These are phyloP conservation scores for Thaumetopoea pityocampa DNA, from an alignment of 1,140 invertebrate genomes.

Conservation along the genomic window DNA sequence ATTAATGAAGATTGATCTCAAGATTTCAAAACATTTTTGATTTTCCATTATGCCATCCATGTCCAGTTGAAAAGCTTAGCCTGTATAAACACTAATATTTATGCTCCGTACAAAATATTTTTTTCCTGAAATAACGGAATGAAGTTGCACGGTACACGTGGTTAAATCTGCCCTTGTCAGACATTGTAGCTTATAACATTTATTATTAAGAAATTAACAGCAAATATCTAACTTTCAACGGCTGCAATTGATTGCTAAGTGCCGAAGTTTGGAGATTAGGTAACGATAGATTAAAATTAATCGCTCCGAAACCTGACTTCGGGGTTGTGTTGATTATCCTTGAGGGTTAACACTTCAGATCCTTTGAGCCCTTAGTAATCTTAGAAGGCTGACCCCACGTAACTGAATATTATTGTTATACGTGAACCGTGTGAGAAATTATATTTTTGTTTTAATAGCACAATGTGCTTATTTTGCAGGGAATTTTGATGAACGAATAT, in stretches of 20 bases:
- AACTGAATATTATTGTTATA: too few relatives aligned
- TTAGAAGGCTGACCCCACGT: background rate
- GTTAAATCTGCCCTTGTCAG: too few relatives aligned
- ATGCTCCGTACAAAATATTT: background rate
- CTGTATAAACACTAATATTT: conserved; percentile 2
- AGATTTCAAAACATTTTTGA: background rate
- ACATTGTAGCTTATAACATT: background rate
- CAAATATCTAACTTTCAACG: conserved; percentile 11
- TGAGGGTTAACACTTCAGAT: conserved; percentile 20
- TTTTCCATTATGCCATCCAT: background rate
- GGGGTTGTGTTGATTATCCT: conserved; percentile 28
- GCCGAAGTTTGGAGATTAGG: conserved; percentile 43
- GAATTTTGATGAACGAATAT: too few relatives aligned
- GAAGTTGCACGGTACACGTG: too few relatives aligned
- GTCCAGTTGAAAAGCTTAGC: conserved; percentile 7
- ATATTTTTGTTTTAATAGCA: too few relatives aligned
- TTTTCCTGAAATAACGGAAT: background rate
- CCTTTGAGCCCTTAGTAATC: conserved; percentile 18
- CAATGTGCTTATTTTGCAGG: too few relatives aligned
- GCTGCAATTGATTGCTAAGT: conserved; percentile 42
- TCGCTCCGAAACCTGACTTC: conserved; percentile 24
- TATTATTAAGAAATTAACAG: background rate
- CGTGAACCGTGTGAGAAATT: too few relatives aligned
- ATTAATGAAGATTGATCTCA: background rate
- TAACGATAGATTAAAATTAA: conserved; percentile 47